Conservation (phyloP, 2,113 vertebrate species). For the Orthonyx spaldingii region DNA sequence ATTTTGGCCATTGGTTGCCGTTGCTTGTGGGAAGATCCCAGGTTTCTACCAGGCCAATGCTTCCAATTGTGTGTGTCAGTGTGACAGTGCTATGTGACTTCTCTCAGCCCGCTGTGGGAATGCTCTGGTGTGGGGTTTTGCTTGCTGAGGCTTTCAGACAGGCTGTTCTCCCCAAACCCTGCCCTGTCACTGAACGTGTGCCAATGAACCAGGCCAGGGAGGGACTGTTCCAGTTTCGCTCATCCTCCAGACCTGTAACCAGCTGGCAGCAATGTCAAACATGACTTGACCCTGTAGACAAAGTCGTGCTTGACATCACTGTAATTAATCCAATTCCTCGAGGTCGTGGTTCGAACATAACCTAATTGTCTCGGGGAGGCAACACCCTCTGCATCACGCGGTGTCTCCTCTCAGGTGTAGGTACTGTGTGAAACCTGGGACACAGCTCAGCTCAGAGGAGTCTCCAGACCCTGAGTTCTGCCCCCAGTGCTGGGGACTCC, state of each 20-base stretch:
- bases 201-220: background rate
- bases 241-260: background rate
- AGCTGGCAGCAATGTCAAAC: background rate
- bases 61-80: background rate
- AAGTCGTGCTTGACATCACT: background rate
- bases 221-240: background rate
- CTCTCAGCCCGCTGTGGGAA: rapidly evolving
- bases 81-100: background rate
- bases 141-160: background rate
- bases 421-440: background rate
- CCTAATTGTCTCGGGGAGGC: conserved; percentile 1
- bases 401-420: background rate
- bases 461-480: rapidly evolving
- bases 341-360: background rate
- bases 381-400: background rate
- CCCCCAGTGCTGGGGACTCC: background rate
- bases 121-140: background rate
- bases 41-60: background rate
- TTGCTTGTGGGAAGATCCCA: background rate
- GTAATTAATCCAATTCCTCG: conserved; percentile 6
- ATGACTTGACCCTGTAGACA: conserved; percentile 1
- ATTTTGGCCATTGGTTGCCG: background rate
- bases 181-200: rapidly evolving
- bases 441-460: background rate
- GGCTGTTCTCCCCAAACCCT: background rate